phyloP scores from a whole-genome alignment of 2,797 vertebrate genomes.

The Falco novaeseelandiae region DNA sequence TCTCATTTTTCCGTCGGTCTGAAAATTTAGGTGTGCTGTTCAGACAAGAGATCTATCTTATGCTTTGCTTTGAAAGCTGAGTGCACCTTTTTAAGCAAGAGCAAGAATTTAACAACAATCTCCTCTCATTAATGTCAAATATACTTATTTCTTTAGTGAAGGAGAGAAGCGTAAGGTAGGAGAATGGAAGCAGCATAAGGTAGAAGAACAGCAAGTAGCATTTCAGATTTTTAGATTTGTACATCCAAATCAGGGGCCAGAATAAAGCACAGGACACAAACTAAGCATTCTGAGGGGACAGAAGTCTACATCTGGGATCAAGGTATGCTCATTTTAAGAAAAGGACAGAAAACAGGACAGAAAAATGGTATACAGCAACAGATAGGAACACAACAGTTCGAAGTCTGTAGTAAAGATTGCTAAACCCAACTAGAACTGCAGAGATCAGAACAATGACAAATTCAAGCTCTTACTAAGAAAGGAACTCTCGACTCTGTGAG shows the following conservation, averaged over 20 bases:
- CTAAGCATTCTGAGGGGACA: background rate
- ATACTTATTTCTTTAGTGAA: background rate
- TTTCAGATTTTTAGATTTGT: background rate
- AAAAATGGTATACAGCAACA: background rate
- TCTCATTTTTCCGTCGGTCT: background rate
- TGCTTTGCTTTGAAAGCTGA: background rate
- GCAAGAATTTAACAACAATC: background rate
- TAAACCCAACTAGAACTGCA: background rate
- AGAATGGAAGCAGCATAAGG: background rate
- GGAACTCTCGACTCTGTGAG: background rate
- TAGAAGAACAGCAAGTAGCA: background rate
- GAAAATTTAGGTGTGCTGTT: background rate
- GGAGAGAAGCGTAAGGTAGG: background rate
- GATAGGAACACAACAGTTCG: background rate
- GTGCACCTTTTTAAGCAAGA: background rate
- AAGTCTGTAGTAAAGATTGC: background rate
- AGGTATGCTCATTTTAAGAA: background rate
- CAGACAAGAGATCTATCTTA: background rate
- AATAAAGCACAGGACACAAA: background rate
- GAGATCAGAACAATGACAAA: background rate
- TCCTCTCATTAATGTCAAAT: background rate
- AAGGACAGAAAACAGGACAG: background rate
- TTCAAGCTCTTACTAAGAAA: background rate
- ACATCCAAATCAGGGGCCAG: background rate
- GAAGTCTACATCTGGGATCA: background rate